Conservation (phyloP, 1,140 invertebrate species). For the Armadillidium nasatum region DNA sequence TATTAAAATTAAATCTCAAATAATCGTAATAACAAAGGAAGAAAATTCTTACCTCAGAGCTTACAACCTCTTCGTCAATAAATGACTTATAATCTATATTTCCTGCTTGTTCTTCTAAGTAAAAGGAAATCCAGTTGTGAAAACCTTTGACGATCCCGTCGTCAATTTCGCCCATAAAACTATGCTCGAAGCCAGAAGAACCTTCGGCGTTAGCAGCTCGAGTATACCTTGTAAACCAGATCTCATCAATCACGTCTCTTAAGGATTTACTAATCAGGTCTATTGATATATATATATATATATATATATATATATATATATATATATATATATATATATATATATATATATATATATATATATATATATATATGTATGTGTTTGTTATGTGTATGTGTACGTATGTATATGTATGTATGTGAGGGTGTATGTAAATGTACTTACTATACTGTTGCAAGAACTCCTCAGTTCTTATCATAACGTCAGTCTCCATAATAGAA, state of each 20-base stretch:
- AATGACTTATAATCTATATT: slow-evolving; percentile 74
- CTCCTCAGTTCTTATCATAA: too few relatives aligned
- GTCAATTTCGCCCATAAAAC: slow-evolving; percentile 78
- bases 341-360: slow-evolving; percentile 17
- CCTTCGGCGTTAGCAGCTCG: slow-evolving; percentile 67
- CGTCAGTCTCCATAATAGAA: too few relatives aligned
- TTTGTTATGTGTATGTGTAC: slow-evolving; percentile 20
- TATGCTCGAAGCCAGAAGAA: slow-evolving; percentile 80
- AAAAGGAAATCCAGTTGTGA: slow-evolving; percentile 86
- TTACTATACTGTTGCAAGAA: too few relatives aligned
- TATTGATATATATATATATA: background rate
- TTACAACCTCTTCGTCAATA: slow-evolving; percentile 65
- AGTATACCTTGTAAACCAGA: slow-evolving; percentile 64
- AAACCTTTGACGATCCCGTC: slow-evolving; percentile 69
- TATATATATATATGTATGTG: background rate
- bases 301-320: slow-evolving; percentile 11
- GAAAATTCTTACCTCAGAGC: slow-evolving; percentile 48
- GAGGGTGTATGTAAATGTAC: too few relatives aligned
- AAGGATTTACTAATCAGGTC: slow-evolving; percentile 54
- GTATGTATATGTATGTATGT: background rate
- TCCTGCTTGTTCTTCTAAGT: slow-evolving; percentile 62
- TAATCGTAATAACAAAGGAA: background rate
- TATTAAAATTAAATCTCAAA: background rate
- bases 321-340: slow-evolving; percentile 16
- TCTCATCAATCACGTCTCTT: slow-evolving; percentile 64